These are phyloP conservation scores for Procavia capensis DNA, from an alignment of 2,113 vertebrate genomes.

Conservation along the genomic window DNA sequence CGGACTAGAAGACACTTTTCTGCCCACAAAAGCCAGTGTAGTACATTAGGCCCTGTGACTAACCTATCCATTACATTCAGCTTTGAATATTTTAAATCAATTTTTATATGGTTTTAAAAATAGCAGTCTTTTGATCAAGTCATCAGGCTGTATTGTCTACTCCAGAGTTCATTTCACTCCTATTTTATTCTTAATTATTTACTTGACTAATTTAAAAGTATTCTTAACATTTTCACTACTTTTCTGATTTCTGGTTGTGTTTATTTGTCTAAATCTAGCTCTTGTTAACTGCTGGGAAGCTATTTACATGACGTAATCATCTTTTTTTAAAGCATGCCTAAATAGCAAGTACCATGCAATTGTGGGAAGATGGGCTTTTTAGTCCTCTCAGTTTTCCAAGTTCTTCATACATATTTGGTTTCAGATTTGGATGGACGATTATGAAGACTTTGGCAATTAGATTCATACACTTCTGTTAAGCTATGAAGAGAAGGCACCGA, in stretches of 20 bases:
- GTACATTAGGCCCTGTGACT: background rate
- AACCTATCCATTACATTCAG: background rate
- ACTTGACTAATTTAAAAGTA: background rate
- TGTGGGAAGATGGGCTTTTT: background rate
- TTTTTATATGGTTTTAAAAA: background rate
- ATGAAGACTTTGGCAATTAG: background rate
- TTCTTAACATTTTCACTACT: background rate
- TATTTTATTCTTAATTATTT: background rate
- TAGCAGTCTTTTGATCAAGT: background rate
- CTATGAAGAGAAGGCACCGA: background rate
- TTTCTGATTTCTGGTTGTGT: background rate
- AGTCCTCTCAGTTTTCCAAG: background rate
- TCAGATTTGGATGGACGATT: background rate
- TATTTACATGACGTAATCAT: background rate
- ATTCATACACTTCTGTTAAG: background rate
- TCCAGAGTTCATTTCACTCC: background rate
- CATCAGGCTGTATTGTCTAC: background rate
- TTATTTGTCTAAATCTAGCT: background rate
- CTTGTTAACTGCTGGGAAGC: background rate
- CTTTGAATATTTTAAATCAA: conserved; percentile 30
- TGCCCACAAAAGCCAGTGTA: background rate
- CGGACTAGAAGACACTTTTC: background rate
- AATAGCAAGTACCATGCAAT: background rate
- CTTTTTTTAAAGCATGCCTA: background rate
- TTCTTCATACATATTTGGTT: background rate